A percentile compares a stretch with the other conserved stretches of the same genome.
These are phyloP conservation scores for Oscheius onirici DNA, from an alignment of 2,888 invertebrate species.

Conservation along the genomic window DNA sequence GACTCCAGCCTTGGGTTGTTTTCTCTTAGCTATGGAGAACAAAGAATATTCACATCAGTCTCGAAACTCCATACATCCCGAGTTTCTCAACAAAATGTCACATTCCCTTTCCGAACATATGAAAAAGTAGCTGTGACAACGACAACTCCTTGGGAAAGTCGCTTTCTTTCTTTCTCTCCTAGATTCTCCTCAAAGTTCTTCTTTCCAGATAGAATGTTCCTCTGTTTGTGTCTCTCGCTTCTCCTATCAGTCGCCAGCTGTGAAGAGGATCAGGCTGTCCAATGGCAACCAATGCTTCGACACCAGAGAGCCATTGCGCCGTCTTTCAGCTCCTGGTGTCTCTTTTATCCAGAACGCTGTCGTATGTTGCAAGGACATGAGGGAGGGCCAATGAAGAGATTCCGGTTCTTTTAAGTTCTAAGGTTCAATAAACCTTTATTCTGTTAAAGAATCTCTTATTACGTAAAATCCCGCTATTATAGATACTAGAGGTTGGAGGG, in stretches of 20 bases:
- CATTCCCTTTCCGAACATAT: not conserved
- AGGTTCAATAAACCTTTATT: not conserved
- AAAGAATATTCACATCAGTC: no score
- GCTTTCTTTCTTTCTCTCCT: not conserved
- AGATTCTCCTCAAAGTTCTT: not conserved
- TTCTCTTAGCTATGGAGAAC: no score
- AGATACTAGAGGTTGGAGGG: no score
- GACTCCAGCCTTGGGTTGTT: no score
- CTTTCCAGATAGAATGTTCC: not conserved
- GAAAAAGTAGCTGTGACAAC: no score
- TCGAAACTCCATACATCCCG: no score
- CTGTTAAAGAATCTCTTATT: not conserved
- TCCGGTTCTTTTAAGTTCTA: slow-evolving; percentile 17
- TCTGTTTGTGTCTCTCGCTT: not conserved
- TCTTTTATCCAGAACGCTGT: slow-evolving; percentile 49
- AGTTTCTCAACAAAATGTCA: not conserved
- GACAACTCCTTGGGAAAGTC: not conserved
- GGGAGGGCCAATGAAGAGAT: slow-evolving; percentile 15
- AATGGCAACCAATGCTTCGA: not conserved
- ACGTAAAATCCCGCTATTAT: not conserved
- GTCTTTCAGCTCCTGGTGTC: slow-evolving; percentile 49
- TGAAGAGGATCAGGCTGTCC: not conserved
- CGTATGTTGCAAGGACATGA: slow-evolving; percentile 26
- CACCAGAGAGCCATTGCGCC: slow-evolving; percentile 33
- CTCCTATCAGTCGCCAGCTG: not conserved